Conservation (phyloP, 2,888 invertebrate genomes). For the Tryphoninae sp. region DNA sequence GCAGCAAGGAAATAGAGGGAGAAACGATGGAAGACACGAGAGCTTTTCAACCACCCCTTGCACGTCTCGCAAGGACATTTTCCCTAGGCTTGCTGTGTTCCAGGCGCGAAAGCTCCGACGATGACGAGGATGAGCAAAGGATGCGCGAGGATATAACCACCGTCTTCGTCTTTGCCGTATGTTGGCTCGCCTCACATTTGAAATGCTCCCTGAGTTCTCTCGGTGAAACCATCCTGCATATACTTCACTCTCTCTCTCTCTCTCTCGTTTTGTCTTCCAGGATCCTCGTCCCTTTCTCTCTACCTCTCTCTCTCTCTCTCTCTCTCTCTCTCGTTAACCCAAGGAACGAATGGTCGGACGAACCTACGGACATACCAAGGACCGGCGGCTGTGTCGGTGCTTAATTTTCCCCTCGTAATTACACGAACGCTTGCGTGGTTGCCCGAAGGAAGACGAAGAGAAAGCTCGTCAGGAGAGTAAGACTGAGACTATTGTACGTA, state of each 20-base stretch:
- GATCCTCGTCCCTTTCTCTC: constrained; percentile 19
- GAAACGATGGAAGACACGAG: constrained; percentile 45
- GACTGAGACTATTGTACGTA: constrained; percentile 69
- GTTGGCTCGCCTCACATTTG: constrained; percentile 70
- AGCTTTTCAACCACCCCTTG: constrained; percentile 47
- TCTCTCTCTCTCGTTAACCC: constrained; percentile 67
- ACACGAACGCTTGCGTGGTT: constrained; percentile 71
- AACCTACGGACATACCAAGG: constrained; percentile 72
- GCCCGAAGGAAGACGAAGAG: constrained; percentile 27
- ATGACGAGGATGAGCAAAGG: constrained; percentile 48
- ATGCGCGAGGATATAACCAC: constrained; percentile 54
- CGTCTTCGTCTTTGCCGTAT: constrained; percentile 73
- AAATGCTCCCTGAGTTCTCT: constrained; percentile 58
- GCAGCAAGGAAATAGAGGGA: constrained; percentile 33
- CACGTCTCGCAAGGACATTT: constrained; percentile 33
- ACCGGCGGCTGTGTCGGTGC: constrained; percentile 80
- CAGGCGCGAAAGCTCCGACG: constrained; percentile 47
- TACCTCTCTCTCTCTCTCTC: constrained; percentile 39
- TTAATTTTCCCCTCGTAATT: constrained; percentile 82
- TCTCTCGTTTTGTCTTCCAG: constrained; percentile 37
- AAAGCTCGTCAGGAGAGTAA: constrained; percentile 63
- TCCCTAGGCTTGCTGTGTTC: constrained; percentile 13
- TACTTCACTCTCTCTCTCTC: constrained; percentile 9
- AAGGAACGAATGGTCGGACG: constrained; percentile 64
- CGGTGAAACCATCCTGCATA: constrained; percentile 44